Base-by-base conservation (phyloP, 2,113 vertebrate species). In the Crotalus helleri region DNA sequence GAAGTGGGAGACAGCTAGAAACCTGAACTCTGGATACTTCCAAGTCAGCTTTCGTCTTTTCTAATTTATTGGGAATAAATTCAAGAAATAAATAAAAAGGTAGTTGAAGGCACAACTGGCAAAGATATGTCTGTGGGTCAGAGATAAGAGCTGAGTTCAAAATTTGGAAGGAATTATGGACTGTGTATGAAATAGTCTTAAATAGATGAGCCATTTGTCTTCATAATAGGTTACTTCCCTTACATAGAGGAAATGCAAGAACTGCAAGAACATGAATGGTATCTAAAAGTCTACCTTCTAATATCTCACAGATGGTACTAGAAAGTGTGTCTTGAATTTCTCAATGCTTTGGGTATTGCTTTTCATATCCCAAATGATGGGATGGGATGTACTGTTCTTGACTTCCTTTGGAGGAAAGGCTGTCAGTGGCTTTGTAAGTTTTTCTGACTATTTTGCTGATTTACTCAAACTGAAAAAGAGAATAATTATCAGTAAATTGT, bases 71-170 rank as follows among this genome's bases (percentile, higher is more conserved):
- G 11, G 39, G 87, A 92, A 58, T 44, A 87, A 58, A 10, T 87
- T 87, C 85, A 87, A 46, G 26, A 92, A 87, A 92, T 51, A 92
- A 87, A 92, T 87, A 53, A 92, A 87, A 51, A 61, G 29, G 46
- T 53, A n/a, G 58, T 11, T 51, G 24, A n/a, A 92, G 46, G 46
- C 58, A 33, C 33, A 51, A 49, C 57, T 10, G 49, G 49, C 11
- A 53, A 53, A 92, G 17, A 87, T 61, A 46, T 61, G 85, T 64
- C 85, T 92, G 57, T 10, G 51, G 29, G 29, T 64, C 15, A 26
- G 57, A 51, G 44, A 92, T 92, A 87, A 87, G 57, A 87, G 55
- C 7, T 58, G 55, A 59, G 29, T 64, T 58, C 85, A 92, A 64
- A 51, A 87, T 92, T 61, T 58, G 21, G 44, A 61, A 44, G 23